Percentiles rank a stretch among this genome's conserved stretches.
phyloP scores from a whole-genome alignment of 2,888 invertebrate species.

The Yponomeuta sedellus region DNA sequence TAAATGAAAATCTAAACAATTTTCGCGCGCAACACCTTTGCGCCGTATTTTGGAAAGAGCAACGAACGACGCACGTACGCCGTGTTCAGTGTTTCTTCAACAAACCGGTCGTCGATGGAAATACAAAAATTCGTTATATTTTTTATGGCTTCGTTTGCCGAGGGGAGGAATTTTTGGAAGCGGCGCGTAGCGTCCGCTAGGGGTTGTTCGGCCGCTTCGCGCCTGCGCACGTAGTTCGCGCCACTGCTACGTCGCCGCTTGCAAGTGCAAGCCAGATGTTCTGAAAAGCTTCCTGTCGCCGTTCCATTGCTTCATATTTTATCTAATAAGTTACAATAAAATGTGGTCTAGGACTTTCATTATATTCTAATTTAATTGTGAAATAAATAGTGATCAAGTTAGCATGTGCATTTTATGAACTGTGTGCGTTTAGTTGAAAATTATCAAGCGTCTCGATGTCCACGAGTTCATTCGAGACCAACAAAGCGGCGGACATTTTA shows the following conservation, averaged over 20 bases:
- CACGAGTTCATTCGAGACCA: constrained; percentile 76
- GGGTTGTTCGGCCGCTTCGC: constrained; percentile 67
- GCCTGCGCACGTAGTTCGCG: constrained; percentile 76
- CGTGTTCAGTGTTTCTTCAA: constrained; percentile 6
- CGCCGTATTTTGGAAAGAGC: neutral
- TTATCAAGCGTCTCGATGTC: constrained; percentile 73
- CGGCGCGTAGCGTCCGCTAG: constrained; percentile 46
- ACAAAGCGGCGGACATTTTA: constrained; percentile 78
- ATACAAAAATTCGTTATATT: constrained; percentile 72
- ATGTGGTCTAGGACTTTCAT: constrained; percentile 63
- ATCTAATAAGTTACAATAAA: constrained; percentile 49
- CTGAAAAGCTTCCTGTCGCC: constrained; percentile 73
- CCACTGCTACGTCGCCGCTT: constrained; percentile 66
- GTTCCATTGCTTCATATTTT: constrained; percentile 60
- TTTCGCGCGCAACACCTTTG: neutral
- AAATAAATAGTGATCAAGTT: constrained; percentile 56
- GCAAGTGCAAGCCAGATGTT: constrained; percentile 58
- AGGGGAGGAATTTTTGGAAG: constrained; percentile 64
- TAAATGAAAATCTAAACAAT: neutral
- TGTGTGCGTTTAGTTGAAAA: constrained; percentile 47
- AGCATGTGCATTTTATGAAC: constrained; percentile 58
- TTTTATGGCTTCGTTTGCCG: constrained; percentile 65
- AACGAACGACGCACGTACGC: constrained; percentile 11
- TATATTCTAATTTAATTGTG: constrained; percentile 56
- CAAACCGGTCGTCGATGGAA: constrained; percentile 66